Conservation (phyloP, 2,113 vertebrate genomes). For the Prochilodus magdalenae region DNA sequence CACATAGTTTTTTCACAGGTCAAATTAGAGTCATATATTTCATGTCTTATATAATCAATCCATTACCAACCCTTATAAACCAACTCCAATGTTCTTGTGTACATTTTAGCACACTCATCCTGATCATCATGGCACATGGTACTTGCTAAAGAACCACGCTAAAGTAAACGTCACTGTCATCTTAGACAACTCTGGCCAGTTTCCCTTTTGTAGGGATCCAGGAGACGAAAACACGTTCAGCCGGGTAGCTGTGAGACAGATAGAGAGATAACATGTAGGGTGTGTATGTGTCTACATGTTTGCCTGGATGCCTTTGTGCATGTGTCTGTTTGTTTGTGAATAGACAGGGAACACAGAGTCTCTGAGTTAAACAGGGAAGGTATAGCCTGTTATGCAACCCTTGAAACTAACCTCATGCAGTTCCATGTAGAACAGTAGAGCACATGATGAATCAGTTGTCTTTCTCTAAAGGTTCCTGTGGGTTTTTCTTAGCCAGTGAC, state of each 20-base stretch:
- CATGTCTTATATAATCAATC: not conserved
- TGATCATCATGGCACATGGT: not conserved
- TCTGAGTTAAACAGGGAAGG: not conserved
- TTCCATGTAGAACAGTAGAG: not conserved
- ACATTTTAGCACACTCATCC: not conserved
- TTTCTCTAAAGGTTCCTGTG: not conserved
- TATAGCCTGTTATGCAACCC: not conserved
- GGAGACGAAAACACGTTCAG: not conserved
- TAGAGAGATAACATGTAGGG: not conserved
- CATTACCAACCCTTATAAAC: not conserved
- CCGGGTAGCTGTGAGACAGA: not conserved
- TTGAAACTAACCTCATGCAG: not conserved
- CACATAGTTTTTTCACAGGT: not conserved
- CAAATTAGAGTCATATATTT: not conserved
- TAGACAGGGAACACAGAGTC: not conserved
- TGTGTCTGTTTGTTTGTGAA: not conserved
- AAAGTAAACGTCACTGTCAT: not conserved
- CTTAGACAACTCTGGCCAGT: not conserved
- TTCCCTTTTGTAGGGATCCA: not conserved
- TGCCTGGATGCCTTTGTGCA: slow-evolving; percentile 10
- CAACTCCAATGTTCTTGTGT: not conserved
- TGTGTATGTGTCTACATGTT: not conserved
- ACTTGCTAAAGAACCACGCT: slow-evolving; percentile 3
- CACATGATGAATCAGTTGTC: not conserved
- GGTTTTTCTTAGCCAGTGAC: not conserved